Conservation (phyloP, 2,113 vertebrate genomes). For the Morone saxatilis region DNA sequence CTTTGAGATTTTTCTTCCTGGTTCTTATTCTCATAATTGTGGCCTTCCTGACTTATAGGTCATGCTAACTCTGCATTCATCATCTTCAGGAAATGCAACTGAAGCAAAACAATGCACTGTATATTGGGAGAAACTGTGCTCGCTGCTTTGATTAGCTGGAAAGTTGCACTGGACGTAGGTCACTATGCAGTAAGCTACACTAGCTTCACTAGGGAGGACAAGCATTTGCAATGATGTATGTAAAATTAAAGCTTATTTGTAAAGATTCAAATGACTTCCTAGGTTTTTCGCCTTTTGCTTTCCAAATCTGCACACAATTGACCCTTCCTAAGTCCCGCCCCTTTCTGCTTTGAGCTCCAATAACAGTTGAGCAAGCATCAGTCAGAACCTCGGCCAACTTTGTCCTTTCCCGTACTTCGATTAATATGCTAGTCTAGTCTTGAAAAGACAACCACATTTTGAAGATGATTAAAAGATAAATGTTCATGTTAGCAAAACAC, state of each 20-base stretch:
- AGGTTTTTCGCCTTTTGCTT: neutral
- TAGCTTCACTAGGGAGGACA: neutral
- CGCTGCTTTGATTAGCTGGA: neutral
- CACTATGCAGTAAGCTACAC: neutral
- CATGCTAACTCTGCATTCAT: neutral
- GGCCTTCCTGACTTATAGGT: neutral
- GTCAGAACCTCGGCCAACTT: no score
- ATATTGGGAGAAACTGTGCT: neutral
- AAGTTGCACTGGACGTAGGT: neutral
- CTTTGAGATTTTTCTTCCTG: neutral
- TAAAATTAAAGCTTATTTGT: no score
- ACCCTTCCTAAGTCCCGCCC: no score
- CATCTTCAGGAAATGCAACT: neutral
- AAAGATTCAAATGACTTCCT: neutral
- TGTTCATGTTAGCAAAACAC: no score
- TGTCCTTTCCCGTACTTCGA: no score
- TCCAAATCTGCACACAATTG: neutral
- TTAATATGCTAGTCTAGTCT: no score
- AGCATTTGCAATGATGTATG: neutral
- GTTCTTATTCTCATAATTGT: neutral
- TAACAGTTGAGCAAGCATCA: no score
- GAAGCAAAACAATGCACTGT: neutral
- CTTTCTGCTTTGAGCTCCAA: no score
- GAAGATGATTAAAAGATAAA: no score
- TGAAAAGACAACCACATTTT: no score